Evolutionary conservation across 1,140 invertebrate genomes (phyloP).

Genomic region (Proctacanthus coquilletti): DNA sequence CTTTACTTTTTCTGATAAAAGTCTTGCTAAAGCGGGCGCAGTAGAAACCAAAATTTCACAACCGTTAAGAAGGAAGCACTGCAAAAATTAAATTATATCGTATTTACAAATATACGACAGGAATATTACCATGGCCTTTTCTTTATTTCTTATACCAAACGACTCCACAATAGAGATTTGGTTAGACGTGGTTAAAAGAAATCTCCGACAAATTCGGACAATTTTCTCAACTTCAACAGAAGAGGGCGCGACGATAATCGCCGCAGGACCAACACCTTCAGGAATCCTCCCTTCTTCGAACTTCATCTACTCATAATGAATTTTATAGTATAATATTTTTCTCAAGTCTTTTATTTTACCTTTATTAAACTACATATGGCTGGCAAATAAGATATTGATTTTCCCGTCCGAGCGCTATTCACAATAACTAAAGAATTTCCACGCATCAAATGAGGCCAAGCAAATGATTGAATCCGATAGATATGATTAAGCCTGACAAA

Average conservation of each 20-base stretch:
- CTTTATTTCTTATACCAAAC: background rate
- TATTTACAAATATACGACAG: background rate
- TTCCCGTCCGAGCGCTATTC: background rate
- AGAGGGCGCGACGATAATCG: background rate
- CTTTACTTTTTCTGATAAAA: background rate
- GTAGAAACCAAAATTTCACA: background rate
- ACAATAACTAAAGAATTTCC: background rate
- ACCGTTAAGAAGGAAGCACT: background rate
- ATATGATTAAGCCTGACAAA: background rate
- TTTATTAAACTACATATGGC: background rate
- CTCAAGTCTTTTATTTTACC: too few relatives aligned
- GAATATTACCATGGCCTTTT: background rate
- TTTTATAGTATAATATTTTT: too few relatives aligned
- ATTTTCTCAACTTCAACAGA: background rate
- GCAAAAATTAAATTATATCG: background rate
- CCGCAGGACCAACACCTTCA: background rate
- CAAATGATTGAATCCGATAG: background rate
- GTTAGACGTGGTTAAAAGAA: background rate
- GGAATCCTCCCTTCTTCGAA: background rate
- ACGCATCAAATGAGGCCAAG: background rate
- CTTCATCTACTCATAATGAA: background rate
- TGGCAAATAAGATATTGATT: background rate
- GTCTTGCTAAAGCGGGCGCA: background rate
- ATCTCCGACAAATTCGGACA: background rate
- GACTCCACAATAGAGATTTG: background rate